Evolutionary conservation across 2,797 vertebrate genomes (phyloP), one percentile per base, ranked within the genome.

Genomic region (Delichon dasypus): DNA sequence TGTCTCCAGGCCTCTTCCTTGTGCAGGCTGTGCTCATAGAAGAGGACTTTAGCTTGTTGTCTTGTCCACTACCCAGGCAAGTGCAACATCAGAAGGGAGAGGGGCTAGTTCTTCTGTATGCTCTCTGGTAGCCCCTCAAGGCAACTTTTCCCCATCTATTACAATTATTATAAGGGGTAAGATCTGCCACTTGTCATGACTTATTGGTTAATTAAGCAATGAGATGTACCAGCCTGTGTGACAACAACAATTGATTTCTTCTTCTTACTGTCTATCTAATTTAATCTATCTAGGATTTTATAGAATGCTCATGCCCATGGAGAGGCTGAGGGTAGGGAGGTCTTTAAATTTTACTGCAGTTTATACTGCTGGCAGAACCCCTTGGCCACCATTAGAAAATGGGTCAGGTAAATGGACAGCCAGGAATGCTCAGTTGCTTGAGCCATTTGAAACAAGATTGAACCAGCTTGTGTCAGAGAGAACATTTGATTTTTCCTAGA

Each of bases 201-300:
- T 89, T 93, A 70, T 25, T 86, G 54, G 78, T 94, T 94, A 94
- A 89, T 94, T 86, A 90, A 84, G 30, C 70, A 92, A 53, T 51
- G 67, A 88, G 78, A 81, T 66, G 30, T 78, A 82, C 55, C 50
- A 50, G 13, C 32, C 40, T 40, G 66, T 16, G 30, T 89, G 72
- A 88, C 40, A 84, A 51, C 42, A 77, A 32, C 61, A 82, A 86
- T 86, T 92, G 88, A 89, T 74, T 75, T 80, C 21, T 58, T 88
- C 64, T 53, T 88, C 55, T 81, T 45, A 62, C 27, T 70, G 25
- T 70, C 77, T 83, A 81, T 51, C 54, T 94, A 91, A 83, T 92
- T 86, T 85, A 84, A 90, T 84, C 73, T 88, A 32, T 50, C 48
- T 78, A 60, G 62, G 32, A 71, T 88, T 92, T 96, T 89, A 81